These are phyloP conservation scores for Synergus japonicus DNA, from an alignment of 2,888 invertebrate species.

Conservation along the genomic window DNA sequence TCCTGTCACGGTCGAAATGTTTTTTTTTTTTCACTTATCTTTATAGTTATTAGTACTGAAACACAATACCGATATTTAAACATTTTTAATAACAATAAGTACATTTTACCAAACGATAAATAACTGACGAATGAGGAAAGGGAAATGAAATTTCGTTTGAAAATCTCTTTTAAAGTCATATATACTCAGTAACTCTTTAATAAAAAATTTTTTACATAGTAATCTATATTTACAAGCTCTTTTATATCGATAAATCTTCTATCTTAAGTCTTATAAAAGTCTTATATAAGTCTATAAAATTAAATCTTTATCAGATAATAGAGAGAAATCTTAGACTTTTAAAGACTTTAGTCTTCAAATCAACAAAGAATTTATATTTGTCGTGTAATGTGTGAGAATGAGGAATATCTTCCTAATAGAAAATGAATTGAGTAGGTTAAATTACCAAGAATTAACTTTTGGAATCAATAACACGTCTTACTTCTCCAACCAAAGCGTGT, in stretches of 20 bases:
- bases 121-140: not conserved
- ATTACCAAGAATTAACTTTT: not conserved
- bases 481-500: constrained; percentile 43
- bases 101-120: too few species aligned
- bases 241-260: not conserved
- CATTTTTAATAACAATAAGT: not conserved
- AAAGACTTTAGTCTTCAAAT: not conserved
- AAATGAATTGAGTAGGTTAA: too few species aligned
- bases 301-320: not conserved
- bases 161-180: not conserved
- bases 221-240: not conserved
- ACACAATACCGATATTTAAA: too few species aligned
- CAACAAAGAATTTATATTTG: not conserved
- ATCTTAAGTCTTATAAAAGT: too few species aligned
- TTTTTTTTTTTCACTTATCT: constrained; percentile 59
- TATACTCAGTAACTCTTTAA: not conserved
- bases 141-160: not conserved
- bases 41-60: too few species aligned
- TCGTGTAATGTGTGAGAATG: not conserved
- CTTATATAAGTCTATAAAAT: too few species aligned
- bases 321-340: not conserved
- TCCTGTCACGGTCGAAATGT: constrained; percentile 78
- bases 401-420: not conserved
- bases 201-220: not conserved
- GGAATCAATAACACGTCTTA: constrained; percentile 8